Conservation (phyloP, 2,888 invertebrate genomes). For the Heteromurus nitidus region DNA sequence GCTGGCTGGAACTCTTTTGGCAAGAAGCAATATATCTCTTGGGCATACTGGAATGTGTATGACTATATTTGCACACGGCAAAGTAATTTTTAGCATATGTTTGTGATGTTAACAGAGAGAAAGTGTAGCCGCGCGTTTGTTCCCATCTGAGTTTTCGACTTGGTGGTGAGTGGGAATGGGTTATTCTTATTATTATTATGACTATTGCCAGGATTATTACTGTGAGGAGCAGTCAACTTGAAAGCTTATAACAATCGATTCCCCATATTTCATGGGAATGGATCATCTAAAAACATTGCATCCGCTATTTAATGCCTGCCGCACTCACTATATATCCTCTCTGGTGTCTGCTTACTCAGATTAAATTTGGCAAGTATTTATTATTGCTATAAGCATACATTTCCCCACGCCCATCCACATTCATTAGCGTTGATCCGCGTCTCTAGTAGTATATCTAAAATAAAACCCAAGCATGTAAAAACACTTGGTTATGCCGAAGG, state of each 20-base stretch:
- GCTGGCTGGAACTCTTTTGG: background rate
- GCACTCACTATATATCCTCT: background rate
- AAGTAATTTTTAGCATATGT: constrained; percentile 9
- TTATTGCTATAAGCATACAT: background rate
- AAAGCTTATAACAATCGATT: constrained; percentile 20
- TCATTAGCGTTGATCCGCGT: background rate
- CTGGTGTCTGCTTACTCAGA: background rate
- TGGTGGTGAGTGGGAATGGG: background rate
- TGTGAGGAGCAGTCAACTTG: constrained; percentile 15
- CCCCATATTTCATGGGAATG: constrained; percentile 14
- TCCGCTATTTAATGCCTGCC: background rate
- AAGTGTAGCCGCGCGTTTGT: too few species aligned
- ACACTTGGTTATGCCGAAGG: too few species aligned
- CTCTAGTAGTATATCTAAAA: background rate
- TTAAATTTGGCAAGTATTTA: background rate
- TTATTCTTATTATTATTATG: background rate
- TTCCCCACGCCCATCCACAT: background rate
- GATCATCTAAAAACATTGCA: constrained; percentile 1
- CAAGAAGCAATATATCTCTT: background rate
- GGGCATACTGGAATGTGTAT: background rate
- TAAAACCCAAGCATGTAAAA: too few species aligned
- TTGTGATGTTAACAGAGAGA: background rate
- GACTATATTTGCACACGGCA: background rate
- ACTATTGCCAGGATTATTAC: constrained; percentile 9
- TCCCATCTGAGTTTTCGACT: too few species aligned